Percentiles rank a stretch among this genome's conserved stretches.
Conservation (phyloP, 1,140 invertebrate genomes). For the Neocloeon triangulifer region DNA sequence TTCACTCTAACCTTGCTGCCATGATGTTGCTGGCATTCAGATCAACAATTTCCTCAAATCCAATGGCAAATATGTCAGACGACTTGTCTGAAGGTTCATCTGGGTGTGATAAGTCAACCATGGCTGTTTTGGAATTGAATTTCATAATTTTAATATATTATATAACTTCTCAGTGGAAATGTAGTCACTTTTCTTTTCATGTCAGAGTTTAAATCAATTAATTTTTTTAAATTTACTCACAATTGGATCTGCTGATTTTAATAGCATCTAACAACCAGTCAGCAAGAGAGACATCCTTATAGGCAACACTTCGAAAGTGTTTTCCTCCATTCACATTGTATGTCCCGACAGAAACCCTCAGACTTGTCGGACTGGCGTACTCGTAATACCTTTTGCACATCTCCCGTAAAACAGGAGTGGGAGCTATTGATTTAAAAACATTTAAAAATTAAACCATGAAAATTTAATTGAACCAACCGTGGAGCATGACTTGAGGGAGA, state of each 20-base stretch:
- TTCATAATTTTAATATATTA: no score
- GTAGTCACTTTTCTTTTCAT: no score
- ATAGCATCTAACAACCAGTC: slow-evolving; percentile 83
- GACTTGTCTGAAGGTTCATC: slow-evolving; percentile 26
- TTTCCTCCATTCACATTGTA: slow-evolving; percentile 99
- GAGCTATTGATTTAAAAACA: slow-evolving; percentile 21
- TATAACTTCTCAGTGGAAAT: no score
- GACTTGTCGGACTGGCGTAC: slow-evolving; percentile 45
- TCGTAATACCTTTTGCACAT: slow-evolving; percentile 66
- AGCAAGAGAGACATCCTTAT: slow-evolving; percentile 76
- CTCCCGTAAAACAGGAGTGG: slow-evolving; percentile 52
- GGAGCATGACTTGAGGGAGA: slow-evolving; percentile 67
- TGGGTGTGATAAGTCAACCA: slow-evolving; percentile 10
- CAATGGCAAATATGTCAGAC: slow-evolving; percentile 87
- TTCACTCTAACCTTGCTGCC: slow-evolving; percentile 47
- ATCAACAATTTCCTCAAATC: slow-evolving; percentile 99
- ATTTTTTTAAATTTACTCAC: slow-evolving; percentile 14
- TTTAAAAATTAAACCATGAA: neutral
- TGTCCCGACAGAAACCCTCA: slow-evolving; percentile 76
- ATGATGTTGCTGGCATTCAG: slow-evolving; percentile 96
- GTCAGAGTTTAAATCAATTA: no score
- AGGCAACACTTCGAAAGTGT: slow-evolving; percentile 90
- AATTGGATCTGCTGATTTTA: slow-evolving; percentile 18
- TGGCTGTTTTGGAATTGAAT: no score
- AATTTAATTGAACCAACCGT: slow-evolving; percentile 25